These are phyloP conservation scores for Cephus rjabovi DNA, from an alignment of 2,888 invertebrate genomes.

Conservation along the genomic window DNA sequence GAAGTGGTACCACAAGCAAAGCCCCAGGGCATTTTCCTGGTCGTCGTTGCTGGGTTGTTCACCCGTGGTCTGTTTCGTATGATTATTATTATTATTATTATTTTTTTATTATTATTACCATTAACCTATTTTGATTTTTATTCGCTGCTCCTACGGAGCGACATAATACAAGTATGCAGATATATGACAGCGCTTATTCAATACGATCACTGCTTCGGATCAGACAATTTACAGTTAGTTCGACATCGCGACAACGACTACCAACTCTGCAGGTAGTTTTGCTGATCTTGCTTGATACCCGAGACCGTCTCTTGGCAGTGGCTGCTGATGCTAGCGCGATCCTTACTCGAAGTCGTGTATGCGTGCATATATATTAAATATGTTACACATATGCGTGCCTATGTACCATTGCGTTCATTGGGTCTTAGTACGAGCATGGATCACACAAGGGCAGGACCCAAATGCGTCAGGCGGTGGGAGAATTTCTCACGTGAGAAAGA, in stretches of 20 bases:
- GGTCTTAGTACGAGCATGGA: neutral
- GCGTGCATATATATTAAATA: neutral
- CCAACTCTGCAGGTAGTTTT: slow-evolving; percentile 1
- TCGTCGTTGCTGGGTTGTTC: neutral
- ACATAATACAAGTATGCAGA: neutral
- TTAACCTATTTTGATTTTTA: neutral
- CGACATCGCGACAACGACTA: neutral
- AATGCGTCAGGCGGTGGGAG: neutral
- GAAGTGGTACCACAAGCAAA: slow-evolving; percentile 4
- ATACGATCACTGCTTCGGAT: neutral
- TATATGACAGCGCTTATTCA: neutral
- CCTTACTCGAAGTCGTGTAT: neutral
- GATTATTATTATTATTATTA: neutral
- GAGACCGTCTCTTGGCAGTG: slow-evolving; percentile 2
- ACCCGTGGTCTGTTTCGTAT: neutral
- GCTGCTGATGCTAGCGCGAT: neutral
- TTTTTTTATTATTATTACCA: neutral
- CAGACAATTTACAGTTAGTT: slow-evolving; percentile 2
- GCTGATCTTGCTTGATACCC: slow-evolving; percentile 14
- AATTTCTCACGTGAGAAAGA: neutral
- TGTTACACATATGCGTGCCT: neutral
- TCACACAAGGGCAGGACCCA: neutral
- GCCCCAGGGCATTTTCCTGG: neutral
- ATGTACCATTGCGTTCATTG: neutral
- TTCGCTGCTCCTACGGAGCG: neutral